A percentile compares a stretch with the other conserved stretches of the same genome.
phyloP scores from a whole-genome alignment of 2,113 vertebrate genomes.

The Peromyscus maniculatus region DNA sequence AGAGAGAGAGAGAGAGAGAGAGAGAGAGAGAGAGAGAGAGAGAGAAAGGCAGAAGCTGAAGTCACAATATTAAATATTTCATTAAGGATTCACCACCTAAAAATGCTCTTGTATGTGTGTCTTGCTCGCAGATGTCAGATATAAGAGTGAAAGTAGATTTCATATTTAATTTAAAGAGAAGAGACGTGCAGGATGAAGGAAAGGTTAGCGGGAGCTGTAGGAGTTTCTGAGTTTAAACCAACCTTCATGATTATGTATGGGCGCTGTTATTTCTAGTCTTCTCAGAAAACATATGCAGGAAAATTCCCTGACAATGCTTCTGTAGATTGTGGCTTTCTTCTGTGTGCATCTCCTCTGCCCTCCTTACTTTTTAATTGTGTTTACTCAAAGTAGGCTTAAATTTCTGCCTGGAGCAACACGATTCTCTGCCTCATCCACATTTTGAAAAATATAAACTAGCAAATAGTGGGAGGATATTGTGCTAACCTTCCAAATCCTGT shows the following conservation, averaged over 20 bases:
- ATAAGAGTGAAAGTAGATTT: conserved; percentile 56
- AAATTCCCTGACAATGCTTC: conserved; percentile 58
- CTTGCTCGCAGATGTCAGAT: background rate
- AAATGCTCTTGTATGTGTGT: background rate
- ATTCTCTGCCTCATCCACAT: conserved; percentile 49
- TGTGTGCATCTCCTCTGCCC: background rate
- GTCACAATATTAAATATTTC: conserved; percentile 54
- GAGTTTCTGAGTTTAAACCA: conserved; percentile 70
- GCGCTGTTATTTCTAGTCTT: conserved; percentile 76
- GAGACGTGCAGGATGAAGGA: conserved; percentile 24
- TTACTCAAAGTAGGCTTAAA: conserved; percentile 69
- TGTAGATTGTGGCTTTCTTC: conserved; percentile 54
- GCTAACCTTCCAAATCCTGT: conserved; percentile 49
- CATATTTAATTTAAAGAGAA: conserved; percentile 64
- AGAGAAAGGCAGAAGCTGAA: background rate
- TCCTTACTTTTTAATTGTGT: conserved; percentile 71
- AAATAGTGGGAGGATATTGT: background rate
- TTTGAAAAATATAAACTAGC: conserved; percentile 62
- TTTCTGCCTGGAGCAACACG: conserved; percentile 67
- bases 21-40: background rate
- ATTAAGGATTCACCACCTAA: conserved; percentile 36
- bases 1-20: too few species aligned
- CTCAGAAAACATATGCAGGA: conserved; percentile 67
- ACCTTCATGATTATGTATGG: conserved; percentile 77
- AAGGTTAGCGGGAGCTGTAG: conserved; percentile 68